phyloP scores from a whole-genome alignment of 1,140 invertebrate species.

The Dufourea novaeangliae region DNA sequence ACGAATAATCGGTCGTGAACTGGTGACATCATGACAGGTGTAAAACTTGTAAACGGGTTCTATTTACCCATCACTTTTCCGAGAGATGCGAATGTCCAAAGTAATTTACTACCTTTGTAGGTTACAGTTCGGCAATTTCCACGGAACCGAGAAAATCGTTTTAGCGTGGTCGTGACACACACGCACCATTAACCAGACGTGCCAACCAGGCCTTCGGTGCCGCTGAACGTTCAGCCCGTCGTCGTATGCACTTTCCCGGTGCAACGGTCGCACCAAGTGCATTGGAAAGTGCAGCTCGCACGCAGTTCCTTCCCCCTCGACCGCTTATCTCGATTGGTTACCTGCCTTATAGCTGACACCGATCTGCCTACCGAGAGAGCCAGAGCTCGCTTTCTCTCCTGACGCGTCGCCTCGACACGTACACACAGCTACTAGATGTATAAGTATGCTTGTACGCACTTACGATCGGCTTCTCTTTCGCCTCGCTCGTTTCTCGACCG shows the following conservation, averaged over 20 bases:
- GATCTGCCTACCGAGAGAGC: conserved; percentile 68
- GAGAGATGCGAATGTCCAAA: neutral
- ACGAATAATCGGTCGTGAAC: neutral
- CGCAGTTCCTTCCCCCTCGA: conserved; percentile 49
- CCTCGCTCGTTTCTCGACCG: conserved; percentile 1
- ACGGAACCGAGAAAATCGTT: conserved; percentile 9
- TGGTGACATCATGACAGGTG: neutral
- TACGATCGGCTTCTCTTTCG: conserved; percentile 23
- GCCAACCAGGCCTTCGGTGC: conserved; percentile 34
- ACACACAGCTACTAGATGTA: neutral
- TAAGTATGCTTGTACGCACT: neutral
- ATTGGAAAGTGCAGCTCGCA: conserved; percentile 73
- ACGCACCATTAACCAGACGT: conserved; percentile 4
- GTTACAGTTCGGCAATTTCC: conserved; percentile 4
- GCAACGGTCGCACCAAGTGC: conserved; percentile 67
- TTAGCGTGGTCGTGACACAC: conserved; percentile 22
- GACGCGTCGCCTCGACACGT: conserved; percentile 60
- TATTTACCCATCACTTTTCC: conserved; percentile 6
- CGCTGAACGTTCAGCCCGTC: conserved; percentile 15
- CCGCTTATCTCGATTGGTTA: conserved; percentile 57
- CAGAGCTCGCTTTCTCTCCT: conserved; percentile 68
- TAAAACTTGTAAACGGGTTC: conserved; percentile 10
- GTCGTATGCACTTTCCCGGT: conserved; percentile 62
- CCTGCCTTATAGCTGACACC: conserved; percentile 67
- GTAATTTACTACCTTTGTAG: conserved; percentile 12